phyloP scores from a whole-genome alignment of 2,888 invertebrate genomes.

The Unio delphinus region DNA sequence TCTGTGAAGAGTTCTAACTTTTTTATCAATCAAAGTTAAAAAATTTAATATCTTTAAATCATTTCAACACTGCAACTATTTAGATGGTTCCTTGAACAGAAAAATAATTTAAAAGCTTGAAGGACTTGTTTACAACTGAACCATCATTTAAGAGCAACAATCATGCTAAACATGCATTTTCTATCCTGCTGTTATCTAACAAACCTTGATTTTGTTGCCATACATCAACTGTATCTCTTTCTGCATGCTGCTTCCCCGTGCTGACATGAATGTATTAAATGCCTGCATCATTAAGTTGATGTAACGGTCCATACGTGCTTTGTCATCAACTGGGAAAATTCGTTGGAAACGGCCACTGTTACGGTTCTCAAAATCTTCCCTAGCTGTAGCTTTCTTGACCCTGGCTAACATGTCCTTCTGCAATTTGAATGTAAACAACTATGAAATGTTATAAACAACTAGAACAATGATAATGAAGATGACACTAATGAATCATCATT shows the following conservation, averaged over 20 bases:
- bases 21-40: too few species aligned
- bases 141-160: neutral
- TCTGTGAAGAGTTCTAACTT: too few species aligned
- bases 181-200: neutral
- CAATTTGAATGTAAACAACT: slow-evolving; percentile 5
- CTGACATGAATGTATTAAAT: slow-evolving; percentile 61
- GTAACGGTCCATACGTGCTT: slow-evolving; percentile 62
- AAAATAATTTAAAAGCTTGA: neutral
- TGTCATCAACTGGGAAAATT: slow-evolving; percentile 70
- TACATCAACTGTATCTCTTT: slow-evolving; percentile 66
- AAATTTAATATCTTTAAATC: too few species aligned
- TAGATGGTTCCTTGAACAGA: neutral
- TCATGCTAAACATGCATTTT: neutral
- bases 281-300: slow-evolving; percentile 59
- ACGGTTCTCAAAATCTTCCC: slow-evolving; percentile 69
- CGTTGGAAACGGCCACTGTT: slow-evolving; percentile 67
- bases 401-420: slow-evolving; percentile 67
- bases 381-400: slow-evolving; percentile 59
- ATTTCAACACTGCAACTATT: too few species aligned
- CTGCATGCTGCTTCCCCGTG: slow-evolving; percentile 60
- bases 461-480: too few species aligned
- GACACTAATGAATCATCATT: neutral
- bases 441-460: neutral
- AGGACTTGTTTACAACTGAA: neutral
- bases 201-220: slow-evolving; percentile 66